Evolutionary conservation across 1,140 invertebrate genomes (phyloP).

Genomic region (Homarus americanus): DNA sequence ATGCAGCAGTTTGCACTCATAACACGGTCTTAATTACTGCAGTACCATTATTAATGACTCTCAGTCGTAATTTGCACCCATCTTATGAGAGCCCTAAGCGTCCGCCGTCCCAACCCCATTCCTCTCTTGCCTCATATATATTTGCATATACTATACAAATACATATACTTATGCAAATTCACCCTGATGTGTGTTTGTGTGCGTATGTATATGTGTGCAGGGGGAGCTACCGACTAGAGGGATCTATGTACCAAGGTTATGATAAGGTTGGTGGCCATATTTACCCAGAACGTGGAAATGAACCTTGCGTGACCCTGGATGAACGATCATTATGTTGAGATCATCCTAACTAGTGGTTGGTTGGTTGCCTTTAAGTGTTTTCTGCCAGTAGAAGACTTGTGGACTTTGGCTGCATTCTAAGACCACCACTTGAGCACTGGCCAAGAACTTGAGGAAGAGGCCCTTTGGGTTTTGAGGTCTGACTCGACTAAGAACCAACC

Average conservation of each 20-base stretch:
- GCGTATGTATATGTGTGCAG: conserved; percentile 21
- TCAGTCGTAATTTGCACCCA: conserved; percentile 53
- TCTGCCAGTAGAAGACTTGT: neutral
- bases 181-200: conserved; percentile 46
- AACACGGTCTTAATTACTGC: conserved; percentile 68
- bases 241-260: neutral
- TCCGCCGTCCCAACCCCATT: conserved; percentile 27
- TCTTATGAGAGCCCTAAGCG: conserved; percentile 26
- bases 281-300: too few species aligned
- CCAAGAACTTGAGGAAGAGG: neutral
- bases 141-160: conserved; percentile 70
- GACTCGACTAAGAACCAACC: conserved; percentile 10
- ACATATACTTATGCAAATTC: conserved; percentile 68
- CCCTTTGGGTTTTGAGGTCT: conserved; percentile 10
- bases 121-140: conserved; percentile 50
- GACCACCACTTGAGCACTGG: neutral
- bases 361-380: conserved; percentile 32
- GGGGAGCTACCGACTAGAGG: neutral
- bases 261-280: neutral
- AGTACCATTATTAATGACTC: conserved; percentile 68
- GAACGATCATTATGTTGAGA: neutral
- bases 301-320: neutral
- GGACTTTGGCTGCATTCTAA: neutral
- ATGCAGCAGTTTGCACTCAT: conserved; percentile 68
- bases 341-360: conserved; percentile 32